Base-by-base conservation (phyloP, 1,140 invertebrate genomes). In the Pristionchus pacificus region DNA sequence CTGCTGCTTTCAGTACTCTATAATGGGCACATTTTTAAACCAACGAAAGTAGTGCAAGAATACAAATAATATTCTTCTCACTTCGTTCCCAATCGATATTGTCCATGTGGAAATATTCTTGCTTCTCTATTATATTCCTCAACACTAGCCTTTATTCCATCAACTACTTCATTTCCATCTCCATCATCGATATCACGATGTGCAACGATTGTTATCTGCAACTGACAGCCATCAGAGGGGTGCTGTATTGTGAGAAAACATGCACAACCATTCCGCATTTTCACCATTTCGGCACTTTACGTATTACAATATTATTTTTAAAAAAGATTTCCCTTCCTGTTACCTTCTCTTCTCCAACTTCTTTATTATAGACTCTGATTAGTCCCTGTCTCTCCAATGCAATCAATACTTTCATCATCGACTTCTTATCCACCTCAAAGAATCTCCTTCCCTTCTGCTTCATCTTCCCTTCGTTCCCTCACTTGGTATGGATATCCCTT, bases 351-450 rank as follows among this genome's bases (percentile, higher is more conserved):
- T 19, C 38, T 19, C 6, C 38, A 6, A 49, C 38, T 49, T 49
- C 38, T 19, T 49, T 69, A 15, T 77, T 69, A 15, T 38, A 72
- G n/a, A 80, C 28, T 13, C 72, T 59, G 1, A 65, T 28, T 13
- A 81, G 65, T 19, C 71, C 62, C 31, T 76, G 66, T 14, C 65
- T 68, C 14, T 75, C 63, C 2, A 81, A 60, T 14, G 80, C 79
- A 2, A 77, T 58, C 3, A 81, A 33, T 66, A 77, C 81, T 62
- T 81, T 81, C 49, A 77, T 62, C 2, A 80, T 30, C 2, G 80
- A 83, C 59, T 81, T 81, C 60, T 82, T 82, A 70, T 81, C 80
- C 29, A 81, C 74, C 79, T 81, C 32, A 82, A 74, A 60, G 24
- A 13, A 28, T 25, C 3, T 28, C 62, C 25, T n/a, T n/a, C n/a